Evolutionary conservation across 2,113 vertebrate genomes (phyloP).

Genomic region (Propithecus coquereli): DNA sequence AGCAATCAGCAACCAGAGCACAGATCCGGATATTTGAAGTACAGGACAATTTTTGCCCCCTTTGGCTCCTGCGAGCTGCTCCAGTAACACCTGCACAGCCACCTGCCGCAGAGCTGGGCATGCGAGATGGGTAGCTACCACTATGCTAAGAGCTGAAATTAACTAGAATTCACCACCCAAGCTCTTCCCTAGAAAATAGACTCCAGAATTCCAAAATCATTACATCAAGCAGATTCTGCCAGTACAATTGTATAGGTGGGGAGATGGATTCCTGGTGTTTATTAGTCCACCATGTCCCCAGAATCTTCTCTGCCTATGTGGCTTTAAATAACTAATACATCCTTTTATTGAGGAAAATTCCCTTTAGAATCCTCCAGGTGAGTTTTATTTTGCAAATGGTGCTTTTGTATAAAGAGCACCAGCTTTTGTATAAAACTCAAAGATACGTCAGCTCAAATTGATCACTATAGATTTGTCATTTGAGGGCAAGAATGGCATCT

Average conservation of each 20-base stretch:
- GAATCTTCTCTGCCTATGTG: neutral
- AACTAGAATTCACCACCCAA: neutral
- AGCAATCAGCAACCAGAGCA: neutral
- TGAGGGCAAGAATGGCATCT: neutral
- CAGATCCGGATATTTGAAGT: neutral
- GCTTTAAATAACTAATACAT: neutral
- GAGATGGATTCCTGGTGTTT: neutral
- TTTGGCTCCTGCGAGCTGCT: neutral
- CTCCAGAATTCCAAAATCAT: neutral
- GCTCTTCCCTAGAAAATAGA: neutral
- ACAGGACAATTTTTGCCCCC: neutral
- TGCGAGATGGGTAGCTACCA: neutral
- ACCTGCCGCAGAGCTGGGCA: neutral
- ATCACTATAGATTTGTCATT: neutral
- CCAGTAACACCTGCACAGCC: neutral
- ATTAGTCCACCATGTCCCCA: neutral
- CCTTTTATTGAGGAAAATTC: neutral
- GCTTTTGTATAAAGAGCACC: neutral
- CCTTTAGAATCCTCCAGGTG: neutral
- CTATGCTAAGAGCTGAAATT: neutral
- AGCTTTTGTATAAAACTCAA: neutral
- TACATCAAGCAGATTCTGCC: neutral
- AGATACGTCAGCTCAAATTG: neutral
- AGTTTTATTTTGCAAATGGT: conserved; percentile 6
- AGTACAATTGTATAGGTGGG: neutral